Evolutionary conservation across 2,797 vertebrate genomes (phyloP), one percentile per base, ranked within the genome.

Genomic region (Vireo griseus): DNA sequence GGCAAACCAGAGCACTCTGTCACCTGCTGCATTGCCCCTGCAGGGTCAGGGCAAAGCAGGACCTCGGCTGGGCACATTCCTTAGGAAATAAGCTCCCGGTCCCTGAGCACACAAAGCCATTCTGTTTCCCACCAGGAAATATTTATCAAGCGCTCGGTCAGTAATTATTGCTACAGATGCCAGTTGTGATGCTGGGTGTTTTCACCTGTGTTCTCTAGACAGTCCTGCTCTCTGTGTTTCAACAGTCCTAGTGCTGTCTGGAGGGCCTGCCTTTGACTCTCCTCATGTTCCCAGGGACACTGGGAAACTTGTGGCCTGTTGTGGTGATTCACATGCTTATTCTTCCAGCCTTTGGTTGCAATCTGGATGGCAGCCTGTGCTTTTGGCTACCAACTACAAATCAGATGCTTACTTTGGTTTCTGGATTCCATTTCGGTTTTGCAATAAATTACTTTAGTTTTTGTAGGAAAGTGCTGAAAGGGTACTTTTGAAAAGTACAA

Each of bases 401-500:
- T 83, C 61, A 42, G 61, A 88, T 80, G 72, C 47, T 83, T 86
- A 47, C 65, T 94, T 75, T 90, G 68, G 65, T 74, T 86, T 80
- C 81, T 80, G 40, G 42, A 74, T 61, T 89, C 29, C n/a, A 31
- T 87, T 81, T 55, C 39, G 62, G 72, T 58, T 95, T 95, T 78
- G 85, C 18, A 83, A 78, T 94, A 91, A 79, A 55, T 13, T 4
- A 25, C 45, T 63, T 58, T 25, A 78, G 42, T 31, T 94, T 85
- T 74, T 86, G 72, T 44, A 72, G 39, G 55, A n/a, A 91, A 94
- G 58, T 68, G 51, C 66, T 86, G 44, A 87, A 92, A 93, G 37
- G 3, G 20, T 72, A 88, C 33, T 83, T 95, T 83, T 72, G 11
- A 37, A 50, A 85, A 39, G 29, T 37, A 74, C 33, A 78, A 88